phyloP scores from a whole-genome alignment of 2,888 invertebrate species.

The Synergus itoensis region DNA sequence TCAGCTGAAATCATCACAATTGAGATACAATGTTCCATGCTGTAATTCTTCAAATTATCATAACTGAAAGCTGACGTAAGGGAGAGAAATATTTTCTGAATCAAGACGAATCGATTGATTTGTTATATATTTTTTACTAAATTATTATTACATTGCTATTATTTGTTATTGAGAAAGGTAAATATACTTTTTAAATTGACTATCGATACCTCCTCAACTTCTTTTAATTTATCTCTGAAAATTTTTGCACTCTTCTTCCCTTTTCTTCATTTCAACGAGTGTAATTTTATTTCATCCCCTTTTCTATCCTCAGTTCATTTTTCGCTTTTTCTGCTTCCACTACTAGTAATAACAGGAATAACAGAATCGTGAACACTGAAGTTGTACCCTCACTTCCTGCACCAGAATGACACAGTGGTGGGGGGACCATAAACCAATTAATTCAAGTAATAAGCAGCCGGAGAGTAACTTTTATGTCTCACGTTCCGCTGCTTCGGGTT shows the following conservation, averaged over 20 bases:
- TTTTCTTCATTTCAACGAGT: neutral
- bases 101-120: too few relatives aligned
- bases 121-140: too few relatives aligned
- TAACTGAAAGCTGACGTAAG: too few relatives aligned
- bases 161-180: too few relatives aligned
- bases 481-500: constrained; percentile 41
- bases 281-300: neutral
- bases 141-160: too few relatives aligned
- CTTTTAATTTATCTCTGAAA: neutral
- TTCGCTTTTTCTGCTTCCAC: neutral
- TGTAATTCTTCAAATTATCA: too few relatives aligned
- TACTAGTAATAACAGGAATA: neutral
- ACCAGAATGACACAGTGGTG: constrained; percentile 23
- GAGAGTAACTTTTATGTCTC: constrained; percentile 55
- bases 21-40: too few relatives aligned
- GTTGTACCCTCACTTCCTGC: neutral
- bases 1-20: too few relatives aligned
- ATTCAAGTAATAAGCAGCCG: constrained; percentile 60
- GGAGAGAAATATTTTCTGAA: too few relatives aligned
- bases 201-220: neutral
- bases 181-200: neutral
- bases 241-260: neutral
- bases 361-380: neutral
- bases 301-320: neutral
- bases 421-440: constrained; percentile 66